Percentiles rank a stretch among this genome's conserved stretches.
Conservation (phyloP, 2,888 invertebrate genomes). For the Plagodis dolabraria region DNA sequence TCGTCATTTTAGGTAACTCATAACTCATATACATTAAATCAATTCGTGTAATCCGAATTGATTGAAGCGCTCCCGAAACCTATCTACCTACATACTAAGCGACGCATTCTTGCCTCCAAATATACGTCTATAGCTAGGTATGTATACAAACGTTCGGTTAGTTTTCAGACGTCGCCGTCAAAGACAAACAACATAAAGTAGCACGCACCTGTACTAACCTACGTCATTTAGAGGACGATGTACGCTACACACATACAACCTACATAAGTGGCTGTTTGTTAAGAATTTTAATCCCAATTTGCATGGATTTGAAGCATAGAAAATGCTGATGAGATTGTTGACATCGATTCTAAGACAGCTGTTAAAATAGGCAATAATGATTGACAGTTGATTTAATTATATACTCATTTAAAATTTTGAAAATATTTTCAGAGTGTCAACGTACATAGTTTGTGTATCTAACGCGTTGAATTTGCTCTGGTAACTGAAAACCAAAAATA, state of each 20-base stretch:
- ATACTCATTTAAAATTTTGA: not conserved
- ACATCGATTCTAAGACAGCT: conserved; percentile 9
- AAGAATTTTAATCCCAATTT: conserved; percentile 31
- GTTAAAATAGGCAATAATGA: conserved; percentile 9
- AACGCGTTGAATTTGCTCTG: no score
- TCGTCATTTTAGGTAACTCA: no score
- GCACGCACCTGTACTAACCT: conserved; percentile 72
- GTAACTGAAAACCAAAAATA: no score
- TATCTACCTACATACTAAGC: not conserved
- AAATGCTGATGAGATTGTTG: conserved; percentile 8
- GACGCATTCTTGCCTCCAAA: not conserved
- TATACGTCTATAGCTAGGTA: conserved; percentile 9
- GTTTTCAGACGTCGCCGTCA: conserved; percentile 31
- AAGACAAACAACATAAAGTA: conserved; percentile 60
- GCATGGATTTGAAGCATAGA: conserved; percentile 19
- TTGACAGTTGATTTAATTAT: conserved; percentile 8
- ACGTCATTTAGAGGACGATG: conserved; percentile 60
- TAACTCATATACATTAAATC: not conserved
- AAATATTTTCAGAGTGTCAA: not conserved
- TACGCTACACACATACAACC: conserved; percentile 15
- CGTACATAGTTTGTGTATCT: not conserved
- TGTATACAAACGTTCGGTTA: conserved; percentile 1
- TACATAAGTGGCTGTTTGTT: conserved; percentile 21
- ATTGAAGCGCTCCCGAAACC: not conserved
- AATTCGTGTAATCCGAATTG: not conserved